These are phyloP conservation scores for Sphaerophoria rueppellii DNA, from an alignment of 2,888 invertebrate species.

Conservation along the genomic window DNA sequence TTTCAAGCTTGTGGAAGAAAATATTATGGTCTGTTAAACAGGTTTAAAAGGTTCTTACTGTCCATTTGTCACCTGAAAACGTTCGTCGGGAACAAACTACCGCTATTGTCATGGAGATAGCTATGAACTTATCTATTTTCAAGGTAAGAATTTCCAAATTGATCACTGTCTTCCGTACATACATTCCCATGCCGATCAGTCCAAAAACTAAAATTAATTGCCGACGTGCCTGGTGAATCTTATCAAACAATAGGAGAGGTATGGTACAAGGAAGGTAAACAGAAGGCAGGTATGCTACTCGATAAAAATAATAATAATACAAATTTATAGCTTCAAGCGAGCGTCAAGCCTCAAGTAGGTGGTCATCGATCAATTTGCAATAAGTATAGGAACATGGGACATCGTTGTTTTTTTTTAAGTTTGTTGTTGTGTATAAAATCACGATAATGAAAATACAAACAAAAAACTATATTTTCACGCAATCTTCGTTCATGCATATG, in stretches of 20 bases:
- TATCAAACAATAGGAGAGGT: constrained; percentile 18
- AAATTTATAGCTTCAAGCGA: neutral
- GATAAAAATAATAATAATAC: neutral
- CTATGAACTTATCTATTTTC: constrained; percentile 41
- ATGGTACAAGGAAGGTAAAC: neutral
- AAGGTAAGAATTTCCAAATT: constrained; percentile 53
- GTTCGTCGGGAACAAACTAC: no score
- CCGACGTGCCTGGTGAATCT: constrained; percentile 28
- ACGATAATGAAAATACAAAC: constrained; percentile 25
- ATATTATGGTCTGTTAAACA: no score
- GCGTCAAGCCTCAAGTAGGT: constrained; percentile 25
- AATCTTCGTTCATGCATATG: constrained; percentile 24
- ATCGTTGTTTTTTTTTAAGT: constrained; percentile 28
- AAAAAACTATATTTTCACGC: constrained; percentile 32
- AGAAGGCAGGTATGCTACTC: neutral
- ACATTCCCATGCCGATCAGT: constrained; percentile 11
- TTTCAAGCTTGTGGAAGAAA: no score
- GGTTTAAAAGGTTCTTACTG: no score
- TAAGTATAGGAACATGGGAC: neutral
- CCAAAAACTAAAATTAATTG: constrained; percentile 32
- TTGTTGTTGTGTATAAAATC: no score
- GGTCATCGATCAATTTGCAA: constrained; percentile 44
- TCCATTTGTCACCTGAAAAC: no score
- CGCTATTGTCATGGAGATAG: no score
- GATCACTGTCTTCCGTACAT: constrained; percentile 45